Conservation (phyloP, 2,113 vertebrate genomes). For the Cyprinodon tularosa region DNA sequence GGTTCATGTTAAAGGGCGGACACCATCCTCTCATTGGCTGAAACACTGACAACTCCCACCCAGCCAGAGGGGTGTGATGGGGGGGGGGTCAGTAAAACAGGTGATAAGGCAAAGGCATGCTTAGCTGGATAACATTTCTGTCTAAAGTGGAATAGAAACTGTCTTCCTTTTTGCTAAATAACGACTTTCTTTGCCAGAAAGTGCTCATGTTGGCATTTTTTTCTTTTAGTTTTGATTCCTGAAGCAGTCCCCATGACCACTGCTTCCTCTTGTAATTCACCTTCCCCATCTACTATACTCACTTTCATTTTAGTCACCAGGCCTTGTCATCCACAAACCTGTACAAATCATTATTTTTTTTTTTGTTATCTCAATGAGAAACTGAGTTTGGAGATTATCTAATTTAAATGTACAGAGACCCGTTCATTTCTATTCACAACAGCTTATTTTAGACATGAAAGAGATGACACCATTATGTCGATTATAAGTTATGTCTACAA, state of each 20-base stretch:
- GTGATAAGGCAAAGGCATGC: slow-evolving; percentile 33
- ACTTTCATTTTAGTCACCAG: background rate
- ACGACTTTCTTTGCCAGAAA: background rate
- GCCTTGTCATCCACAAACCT: background rate
- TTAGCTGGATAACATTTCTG: slow-evolving; percentile 13
- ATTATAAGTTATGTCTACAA: background rate
- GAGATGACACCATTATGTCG: background rate
- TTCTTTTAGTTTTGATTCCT: background rate
- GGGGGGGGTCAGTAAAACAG: slow-evolving; percentile 18
- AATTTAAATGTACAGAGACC: background rate
- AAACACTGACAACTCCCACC: slow-evolving; percentile 67
- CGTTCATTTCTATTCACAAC: background rate
- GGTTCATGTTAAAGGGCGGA: slow-evolving; percentile 62
- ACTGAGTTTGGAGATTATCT: background rate
- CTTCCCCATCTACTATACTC: background rate
- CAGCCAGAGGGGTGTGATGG: slow-evolving; percentile 36
- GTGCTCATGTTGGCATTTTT: background rate
- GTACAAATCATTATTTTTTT: background rate
- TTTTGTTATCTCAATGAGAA: background rate
- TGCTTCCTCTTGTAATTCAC: background rate
- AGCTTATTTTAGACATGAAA: background rate
- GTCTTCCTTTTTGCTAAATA: background rate
- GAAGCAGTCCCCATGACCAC: background rate
- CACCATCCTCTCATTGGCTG: no score
- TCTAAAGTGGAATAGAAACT: slow-evolving; percentile 1